Percentiles rank a stretch among this genome's conserved stretches.
Evolutionary conservation across 2,797 vertebrate species (phyloP).

Genomic region (Xenops minutus): DNA sequence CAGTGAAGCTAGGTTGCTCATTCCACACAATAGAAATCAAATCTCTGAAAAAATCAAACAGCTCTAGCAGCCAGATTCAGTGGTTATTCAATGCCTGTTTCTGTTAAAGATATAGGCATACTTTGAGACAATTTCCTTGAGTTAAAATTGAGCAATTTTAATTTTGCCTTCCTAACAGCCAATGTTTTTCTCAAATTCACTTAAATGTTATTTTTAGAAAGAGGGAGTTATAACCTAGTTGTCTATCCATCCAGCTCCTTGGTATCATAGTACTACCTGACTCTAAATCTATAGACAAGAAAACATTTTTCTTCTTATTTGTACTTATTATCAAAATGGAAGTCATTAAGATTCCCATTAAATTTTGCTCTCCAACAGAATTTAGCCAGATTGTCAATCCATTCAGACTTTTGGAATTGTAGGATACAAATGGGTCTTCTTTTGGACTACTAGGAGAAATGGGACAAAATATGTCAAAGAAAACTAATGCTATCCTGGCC

Average conservation of each 20-base stretch:
- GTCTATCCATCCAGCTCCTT: background rate
- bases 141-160: background rate
- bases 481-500: background rate
- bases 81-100: background rate
- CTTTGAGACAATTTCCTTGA: background rate
- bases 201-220: background rate
- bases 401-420: background rate
- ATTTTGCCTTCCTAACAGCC: background rate
- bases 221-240: background rate
- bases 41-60: background rate
- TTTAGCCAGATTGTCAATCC: background rate
- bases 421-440: background rate
- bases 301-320: background rate
- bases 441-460: background rate
- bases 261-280: background rate
- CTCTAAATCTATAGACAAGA: background rate
- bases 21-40: conserved; percentile 1
- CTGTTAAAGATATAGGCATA: background rate
- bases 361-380: background rate
- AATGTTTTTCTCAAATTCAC: background rate
- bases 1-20: background rate
- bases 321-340: background rate
- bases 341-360: background rate
- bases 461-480: background rate
- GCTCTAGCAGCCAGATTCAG: background rate